Conservation (phyloP, 2,113 vertebrate species). For the mouse (Mus musculus) region GRCm39 chr12:56303001-56303500, state of each 20-base stretch:
- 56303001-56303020: background rate
- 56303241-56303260: background rate
- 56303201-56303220: background rate
- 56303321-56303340: constrained; percentile 7
- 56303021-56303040: background rate
- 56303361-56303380: constrained; percentile 13
- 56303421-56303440: background rate
- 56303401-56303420: background rate
- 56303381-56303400: background rate
- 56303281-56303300: background rate
- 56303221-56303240: constrained; percentile 21
- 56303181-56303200: background rate
- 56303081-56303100: constrained; percentile 15
- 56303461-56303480: background rate
- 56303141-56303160: background rate
- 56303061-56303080: constrained; percentile 1
- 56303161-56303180: background rate
- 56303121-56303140: constrained; percentile 27
- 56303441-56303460: constrained; percentile 26
- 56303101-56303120: background rate
- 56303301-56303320: constrained; percentile 38
- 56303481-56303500: constrained; percentile 4
- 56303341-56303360: background rate
- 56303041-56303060: background rate
- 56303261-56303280: background rate